Base-by-base conservation (phyloP, 1,140 invertebrate species). In the Whitmania pigra region DNA sequence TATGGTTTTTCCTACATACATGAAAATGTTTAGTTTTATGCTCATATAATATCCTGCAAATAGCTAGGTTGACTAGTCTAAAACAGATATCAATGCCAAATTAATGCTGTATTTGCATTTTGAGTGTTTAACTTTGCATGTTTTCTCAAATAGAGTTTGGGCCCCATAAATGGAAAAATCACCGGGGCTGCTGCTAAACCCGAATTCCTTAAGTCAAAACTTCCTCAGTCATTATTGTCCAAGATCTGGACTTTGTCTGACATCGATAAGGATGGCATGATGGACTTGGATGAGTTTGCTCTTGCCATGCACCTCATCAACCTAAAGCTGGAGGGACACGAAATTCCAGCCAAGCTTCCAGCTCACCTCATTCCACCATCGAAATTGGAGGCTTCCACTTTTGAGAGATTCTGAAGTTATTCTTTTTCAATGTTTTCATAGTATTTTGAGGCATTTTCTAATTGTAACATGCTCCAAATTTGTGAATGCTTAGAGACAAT, bases 291-390 rank as follows among this genome's bases (percentile, higher is more conserved):
- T 77, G 97, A 99, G 85, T 99, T 98, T 85, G 96, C 97, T 18
- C 86, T 99, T 67, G 94, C 96, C 0, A 95, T 96, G 89, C 94
- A 99, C 85, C 87, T 99, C 79, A 97, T 99, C 77, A 89, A 90
- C 77, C 88, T 86, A 36, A 85, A 85, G 76, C 73, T 95, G 70
- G 91, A 94, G 75, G 94, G 93, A 63, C 89, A 95, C 81, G 96
- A 99, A 82, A 83, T 99, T 74, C 97, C 97, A 4, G 80, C 86
- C 13, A 88, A 90, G 75, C 84, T 99, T 75, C 97, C 97, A 0
- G 85, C 88, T 57, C 97, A 99, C 85, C 86, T 99, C 74, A 84
- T 98, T 74, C 97, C 97, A 63, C 97, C 97, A 73, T 89, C 90
- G 31, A 97, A 97, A 76, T 4, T 25, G 22, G 57, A 63, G 43